Evolutionary conservation across 2,797 vertebrate genomes (phyloP).

Genomic region (Pipistrellus kuhlii): DNA sequence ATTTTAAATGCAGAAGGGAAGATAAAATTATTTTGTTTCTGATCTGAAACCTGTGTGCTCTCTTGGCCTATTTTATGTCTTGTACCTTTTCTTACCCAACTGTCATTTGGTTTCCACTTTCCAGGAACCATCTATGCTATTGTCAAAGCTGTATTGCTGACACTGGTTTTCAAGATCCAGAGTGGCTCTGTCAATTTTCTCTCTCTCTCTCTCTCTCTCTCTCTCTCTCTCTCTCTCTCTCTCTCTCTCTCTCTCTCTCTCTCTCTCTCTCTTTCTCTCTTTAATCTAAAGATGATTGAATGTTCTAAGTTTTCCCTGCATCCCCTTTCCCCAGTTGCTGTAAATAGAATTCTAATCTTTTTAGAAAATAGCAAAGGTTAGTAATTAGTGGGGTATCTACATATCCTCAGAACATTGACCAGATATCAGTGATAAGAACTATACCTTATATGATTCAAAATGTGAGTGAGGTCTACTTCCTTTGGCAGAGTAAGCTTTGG

Average conservation of each 20-base stretch:
- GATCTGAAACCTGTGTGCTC: neutral
- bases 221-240: neutral
- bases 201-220: neutral
- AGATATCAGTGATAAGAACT: neutral
- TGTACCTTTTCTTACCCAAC: neutral
- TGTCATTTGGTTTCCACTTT: neutral
- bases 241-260: no score
- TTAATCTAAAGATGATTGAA: neutral
- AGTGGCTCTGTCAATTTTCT: neutral
- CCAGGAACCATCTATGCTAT: neutral
- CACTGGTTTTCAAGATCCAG: neutral
- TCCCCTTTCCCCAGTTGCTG: neutral
- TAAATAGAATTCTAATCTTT: conserved; percentile 20
- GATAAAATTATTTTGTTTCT: neutral
- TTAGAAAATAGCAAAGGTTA: neutral
- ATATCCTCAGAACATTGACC: neutral
- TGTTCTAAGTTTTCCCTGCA: neutral
- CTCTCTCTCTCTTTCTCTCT: no score
- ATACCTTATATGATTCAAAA: neutral
- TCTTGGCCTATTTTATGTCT: neutral
- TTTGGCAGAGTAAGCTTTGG: neutral
- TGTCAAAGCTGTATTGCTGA: neutral
- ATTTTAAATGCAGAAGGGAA: conserved; percentile 7
- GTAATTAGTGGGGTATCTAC: neutral
- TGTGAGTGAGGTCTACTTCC: neutral